Conservation (phyloP, 2,113 vertebrate species). For the Hystrix cristata region DNA sequence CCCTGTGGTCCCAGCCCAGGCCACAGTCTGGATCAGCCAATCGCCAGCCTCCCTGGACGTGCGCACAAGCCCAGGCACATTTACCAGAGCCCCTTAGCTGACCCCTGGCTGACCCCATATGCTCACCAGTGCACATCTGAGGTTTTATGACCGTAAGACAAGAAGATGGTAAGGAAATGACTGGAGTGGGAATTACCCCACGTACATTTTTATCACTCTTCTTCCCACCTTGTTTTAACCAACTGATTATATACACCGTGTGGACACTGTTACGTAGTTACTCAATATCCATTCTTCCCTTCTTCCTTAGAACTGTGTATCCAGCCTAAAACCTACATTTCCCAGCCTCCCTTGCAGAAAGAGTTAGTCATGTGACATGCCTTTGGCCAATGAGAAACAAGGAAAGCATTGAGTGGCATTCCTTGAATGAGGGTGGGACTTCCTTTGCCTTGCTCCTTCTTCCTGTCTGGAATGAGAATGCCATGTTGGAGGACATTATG, state of each 20-base stretch:
- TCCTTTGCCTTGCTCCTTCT: not conserved
- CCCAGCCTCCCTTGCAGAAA: not conserved
- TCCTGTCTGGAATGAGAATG: not conserved
- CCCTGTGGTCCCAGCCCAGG: not conserved
- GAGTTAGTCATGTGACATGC: not conserved
- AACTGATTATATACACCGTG: not conserved
- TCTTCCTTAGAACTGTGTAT: not conserved
- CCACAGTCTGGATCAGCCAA: not conserved
- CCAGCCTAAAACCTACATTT: slow-evolving; percentile 14
- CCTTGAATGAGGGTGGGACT: not conserved
- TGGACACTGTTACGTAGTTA: not conserved
- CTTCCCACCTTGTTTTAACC: not conserved
- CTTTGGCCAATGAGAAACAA: not conserved
- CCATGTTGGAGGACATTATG: not conserved
- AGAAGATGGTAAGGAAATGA: too few species aligned
- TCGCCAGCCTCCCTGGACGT: not conserved
- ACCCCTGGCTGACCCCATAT: not conserved
- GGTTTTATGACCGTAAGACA: not conserved
- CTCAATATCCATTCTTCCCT: not conserved
- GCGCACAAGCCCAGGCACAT: not conserved
- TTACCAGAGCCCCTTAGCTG: not conserved
- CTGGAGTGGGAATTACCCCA: not conserved
- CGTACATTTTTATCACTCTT: not conserved
- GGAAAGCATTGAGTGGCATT: not conserved
- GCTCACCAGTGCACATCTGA: not conserved